A percentile compares a stretch with the other conserved stretches of the same genome.
These are phyloP conservation scores for Dendrolimus houi DNA, from an alignment of 2,888 invertebrate genomes.

Conservation along the genomic window DNA sequence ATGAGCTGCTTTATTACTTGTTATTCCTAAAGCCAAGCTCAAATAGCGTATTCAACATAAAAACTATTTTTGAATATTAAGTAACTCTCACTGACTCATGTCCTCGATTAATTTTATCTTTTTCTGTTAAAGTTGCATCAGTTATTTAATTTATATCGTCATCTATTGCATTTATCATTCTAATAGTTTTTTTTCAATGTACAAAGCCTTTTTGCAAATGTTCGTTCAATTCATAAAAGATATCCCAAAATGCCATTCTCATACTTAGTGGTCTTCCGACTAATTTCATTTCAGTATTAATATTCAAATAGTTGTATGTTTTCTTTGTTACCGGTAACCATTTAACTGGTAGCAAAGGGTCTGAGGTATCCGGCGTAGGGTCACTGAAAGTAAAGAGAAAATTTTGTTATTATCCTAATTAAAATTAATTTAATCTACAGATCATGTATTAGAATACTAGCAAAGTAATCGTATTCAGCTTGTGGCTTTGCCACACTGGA, in stretches of 20 bases:
- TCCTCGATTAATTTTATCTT: too few species aligned
- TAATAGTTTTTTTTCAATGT: conserved; percentile 6
- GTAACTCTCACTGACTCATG: too few species aligned
- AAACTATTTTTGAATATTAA: too few species aligned
- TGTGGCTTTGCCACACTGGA: too few species aligned
- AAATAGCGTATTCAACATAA: too few species aligned
- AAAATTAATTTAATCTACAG: too few species aligned
- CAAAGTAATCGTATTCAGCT: too few species aligned
- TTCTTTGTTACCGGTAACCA: conserved; percentile 29
- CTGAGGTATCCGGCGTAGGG: conserved; percentile 33
- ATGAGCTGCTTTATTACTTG: too few species aligned
- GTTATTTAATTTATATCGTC: too few species aligned
- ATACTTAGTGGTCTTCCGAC: conserved; percentile 23
- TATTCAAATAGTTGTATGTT: conserved; percentile 22
- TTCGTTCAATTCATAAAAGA: conserved; percentile 27
- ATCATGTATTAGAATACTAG: too few species aligned
- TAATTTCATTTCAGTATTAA: conserved; percentile 21
- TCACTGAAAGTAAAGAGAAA: conserved; percentile 22
- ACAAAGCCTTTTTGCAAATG: conserved; percentile 14
- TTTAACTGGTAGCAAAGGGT: conserved; percentile 26
- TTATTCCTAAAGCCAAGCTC: too few species aligned
- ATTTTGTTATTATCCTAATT: neutral
- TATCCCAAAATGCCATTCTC: conserved; percentile 38
- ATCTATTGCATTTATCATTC: neutral
- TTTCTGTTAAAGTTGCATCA: too few species aligned